Evolutionary conservation across 2,797 vertebrate genomes (phyloP), one percentile per base, ranked within the genome.

Genomic region (Coracias cyanogaster): DNA sequence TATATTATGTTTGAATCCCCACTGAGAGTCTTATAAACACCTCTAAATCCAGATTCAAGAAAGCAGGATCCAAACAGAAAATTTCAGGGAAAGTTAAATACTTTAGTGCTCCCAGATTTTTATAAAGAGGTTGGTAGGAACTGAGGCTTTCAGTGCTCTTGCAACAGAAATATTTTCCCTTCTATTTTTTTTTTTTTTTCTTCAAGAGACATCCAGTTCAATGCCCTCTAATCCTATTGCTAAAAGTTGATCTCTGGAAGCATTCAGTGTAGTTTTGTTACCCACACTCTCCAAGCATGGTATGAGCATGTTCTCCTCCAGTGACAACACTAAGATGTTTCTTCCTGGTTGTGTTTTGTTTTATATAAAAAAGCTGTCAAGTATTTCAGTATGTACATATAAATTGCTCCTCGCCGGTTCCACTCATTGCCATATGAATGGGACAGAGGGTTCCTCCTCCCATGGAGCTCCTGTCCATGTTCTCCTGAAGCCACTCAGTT

Each of bases 331-430:
- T 37, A 37, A 82, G 7, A 11, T 85, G 12, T 78, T 89, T 82
- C 54, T 85, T 57, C 17, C 60, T 39, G 46, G 7, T 19, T 62
- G n/a, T 14, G 51, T 80, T 89, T 57, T 54, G 9, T 15, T 82
- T 82, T 39, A 7, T 14, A 15, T 9, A 25, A 45, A 20, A 46
- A 24, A 26, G 10, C 7, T 12, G 4, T 58, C 22, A 76, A 64
- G 10, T 2, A 2, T 52, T 79, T 19, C 22, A 13, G 4, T 28
- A 31, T 8, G 16, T 58, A 15, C 39, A 10, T 16, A 29, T 8
- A 65, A 67, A 60, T 48, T 10, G 46, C 0, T 0, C 5, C 10
- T 86, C 2, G 0, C 10, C 12, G 33, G 3, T 39, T 70, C 43
- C 8, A 46, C 13, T 18, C 26, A 15, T 3, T 51, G 17, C 15